A percentile compares a stretch with the other conserved stretches of the same genome.
These are phyloP conservation scores for Ceratothoa steindachneri DNA, from an alignment of 2,888 invertebrate species.

Conservation along the genomic window DNA sequence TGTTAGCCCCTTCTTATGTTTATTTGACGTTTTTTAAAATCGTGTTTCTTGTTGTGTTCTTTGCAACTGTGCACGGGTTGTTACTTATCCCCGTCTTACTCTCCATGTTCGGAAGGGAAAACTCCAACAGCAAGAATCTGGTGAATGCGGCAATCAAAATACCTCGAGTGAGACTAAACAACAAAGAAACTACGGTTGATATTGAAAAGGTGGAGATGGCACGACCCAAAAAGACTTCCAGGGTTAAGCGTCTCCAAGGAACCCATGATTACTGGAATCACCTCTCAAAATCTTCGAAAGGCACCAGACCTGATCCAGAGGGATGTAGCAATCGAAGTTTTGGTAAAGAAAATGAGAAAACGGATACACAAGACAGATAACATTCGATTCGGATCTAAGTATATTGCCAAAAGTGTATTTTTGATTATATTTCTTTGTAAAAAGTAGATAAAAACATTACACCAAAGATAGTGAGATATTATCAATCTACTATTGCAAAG, in stretches of 20 bases:
- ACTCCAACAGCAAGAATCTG: constrained; percentile 54
- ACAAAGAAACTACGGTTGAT: neutral
- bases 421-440: no score
- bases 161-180: neutral
- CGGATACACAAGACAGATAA: neutral
- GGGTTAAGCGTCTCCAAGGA: neutral
- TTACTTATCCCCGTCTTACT: constrained; percentile 80
- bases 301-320: constrained; percentile 1
- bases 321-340: constrained; percentile 7
- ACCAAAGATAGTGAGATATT: neutral
- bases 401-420: neutral
- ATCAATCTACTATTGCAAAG: no score
- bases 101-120: constrained; percentile 77
- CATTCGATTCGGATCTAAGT: neutral
- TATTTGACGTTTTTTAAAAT: constrained; percentile 59
- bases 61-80: constrained; percentile 88
- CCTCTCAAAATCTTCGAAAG: neutral
- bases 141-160: neutral
- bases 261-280: neutral
- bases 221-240: neutral
- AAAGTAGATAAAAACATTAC: neutral
- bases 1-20: constrained; percentile 87
- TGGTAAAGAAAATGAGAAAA: neutral
- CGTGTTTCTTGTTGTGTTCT: constrained; percentile 89
- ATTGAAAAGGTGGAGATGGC: neutral